Evolutionary conservation across 2,888 invertebrate species (phyloP).

Genomic region (Tubulanus polymorphus): DNA sequence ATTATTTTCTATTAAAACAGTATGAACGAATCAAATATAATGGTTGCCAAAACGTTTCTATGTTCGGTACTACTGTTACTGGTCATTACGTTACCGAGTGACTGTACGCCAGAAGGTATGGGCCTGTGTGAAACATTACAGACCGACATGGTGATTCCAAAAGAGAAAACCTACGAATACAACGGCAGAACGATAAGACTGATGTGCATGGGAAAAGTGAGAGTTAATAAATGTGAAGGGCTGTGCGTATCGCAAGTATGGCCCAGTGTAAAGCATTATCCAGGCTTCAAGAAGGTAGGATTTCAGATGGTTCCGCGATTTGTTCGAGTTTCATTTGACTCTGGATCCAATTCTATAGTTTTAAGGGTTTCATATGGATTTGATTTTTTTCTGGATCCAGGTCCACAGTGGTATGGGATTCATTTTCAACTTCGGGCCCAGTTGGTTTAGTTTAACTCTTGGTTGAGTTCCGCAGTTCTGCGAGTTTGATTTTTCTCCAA

Average conservation of each 20-base stretch:
- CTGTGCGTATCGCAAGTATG: constrained; percentile 81
- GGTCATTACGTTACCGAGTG: no score
- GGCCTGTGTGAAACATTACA: constrained; percentile 19
- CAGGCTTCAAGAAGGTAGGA: constrained; percentile 29
- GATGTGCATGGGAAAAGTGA: constrained; percentile 78
- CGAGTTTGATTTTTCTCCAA: no score
- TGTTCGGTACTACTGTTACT: no score
- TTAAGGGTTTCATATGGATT: no score
- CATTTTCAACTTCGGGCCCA: background rate
- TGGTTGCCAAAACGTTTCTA: no score
- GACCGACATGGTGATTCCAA: constrained; percentile 20
- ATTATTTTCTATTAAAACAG: no score
- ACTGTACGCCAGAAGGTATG: background rate
- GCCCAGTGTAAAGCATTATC: constrained; percentile 26
- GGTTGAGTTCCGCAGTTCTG: no score
- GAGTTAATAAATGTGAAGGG: constrained; percentile 90
- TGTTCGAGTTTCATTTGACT: background rate
- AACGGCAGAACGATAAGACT: constrained; percentile 15
- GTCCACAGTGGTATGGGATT: no score
- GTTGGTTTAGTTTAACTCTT: no score
- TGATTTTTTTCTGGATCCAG: no score
- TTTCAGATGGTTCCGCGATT: background rate
- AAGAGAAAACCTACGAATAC: constrained; percentile 19
- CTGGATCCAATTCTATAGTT: background rate
- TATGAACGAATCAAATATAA: no score